Evolutionary conservation across 2,888 invertebrate genomes (phyloP).

Genomic region (Gymnoscelis rufifasciata): DNA sequence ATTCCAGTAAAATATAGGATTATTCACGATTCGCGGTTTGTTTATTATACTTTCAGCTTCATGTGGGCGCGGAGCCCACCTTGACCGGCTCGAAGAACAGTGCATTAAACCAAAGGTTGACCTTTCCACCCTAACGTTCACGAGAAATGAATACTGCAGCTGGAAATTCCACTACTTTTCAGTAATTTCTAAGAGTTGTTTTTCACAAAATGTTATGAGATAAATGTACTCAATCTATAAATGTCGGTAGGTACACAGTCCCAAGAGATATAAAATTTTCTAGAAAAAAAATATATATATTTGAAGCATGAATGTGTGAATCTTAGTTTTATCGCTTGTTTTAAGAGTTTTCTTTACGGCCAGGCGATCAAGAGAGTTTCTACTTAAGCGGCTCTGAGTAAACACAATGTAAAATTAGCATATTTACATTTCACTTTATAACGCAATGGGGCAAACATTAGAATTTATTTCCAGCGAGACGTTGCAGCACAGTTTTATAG

Average conservation of each 20-base stretch:
- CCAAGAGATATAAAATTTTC: slow-evolving; percentile 1
- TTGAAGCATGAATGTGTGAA: slow-evolving; percentile 5
- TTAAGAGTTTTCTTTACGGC: slow-evolving; percentile 22
- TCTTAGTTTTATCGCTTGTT: slow-evolving; percentile 9
- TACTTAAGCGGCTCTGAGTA: slow-evolving; percentile 28
- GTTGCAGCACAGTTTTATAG: slow-evolving; percentile 41
- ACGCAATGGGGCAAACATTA: slow-evolving; percentile 38
- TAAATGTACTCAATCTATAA: slow-evolving; percentile 15
- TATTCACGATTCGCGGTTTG: slow-evolving; percentile 44
- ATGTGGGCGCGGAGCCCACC: slow-evolving; percentile 53
- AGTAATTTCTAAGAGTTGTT: slow-evolving; percentile 13
- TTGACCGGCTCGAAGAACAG: slow-evolving; percentile 56
- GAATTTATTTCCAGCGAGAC: slow-evolving; percentile 44
- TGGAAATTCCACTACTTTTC: slow-evolving; percentile 9
- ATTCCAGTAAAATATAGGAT: slow-evolving; percentile 40
- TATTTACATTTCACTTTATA: slow-evolving; percentile 35
- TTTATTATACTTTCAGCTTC: slow-evolving; percentile 56
- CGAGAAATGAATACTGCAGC: slow-evolving; percentile 15
- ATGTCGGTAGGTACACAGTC: slow-evolving; percentile 5
- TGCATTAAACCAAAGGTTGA: slow-evolving; percentile 51
- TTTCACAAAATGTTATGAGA: slow-evolving; percentile 9
- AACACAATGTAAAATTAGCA: slow-evolving; percentile 33
- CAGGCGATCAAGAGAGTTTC: slow-evolving; percentile 28
- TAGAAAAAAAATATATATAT: slow-evolving; percentile 1
- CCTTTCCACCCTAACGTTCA: slow-evolving; percentile 38